Evolutionary conservation across 2,888 invertebrate species (phyloP), one percentile per base, ranked within the genome.

Genomic region (Cabera pusaria): DNA sequence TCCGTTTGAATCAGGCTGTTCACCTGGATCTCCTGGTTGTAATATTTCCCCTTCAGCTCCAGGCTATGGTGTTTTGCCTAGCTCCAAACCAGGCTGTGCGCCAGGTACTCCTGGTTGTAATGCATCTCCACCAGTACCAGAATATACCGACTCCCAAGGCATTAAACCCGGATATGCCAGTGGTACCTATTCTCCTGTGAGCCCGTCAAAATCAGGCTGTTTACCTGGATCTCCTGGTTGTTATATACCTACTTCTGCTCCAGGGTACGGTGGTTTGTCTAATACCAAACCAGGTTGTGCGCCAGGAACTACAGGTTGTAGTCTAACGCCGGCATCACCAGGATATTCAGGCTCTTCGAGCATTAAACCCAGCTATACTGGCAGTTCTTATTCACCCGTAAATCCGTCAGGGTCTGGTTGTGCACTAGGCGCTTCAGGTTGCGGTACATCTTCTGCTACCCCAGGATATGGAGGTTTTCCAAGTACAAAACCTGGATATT

Each of bases 361-460:
- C 12, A n/a, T 9, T 6, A 29, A 37, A 9, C 37, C 37, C 9
- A 19, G 14, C 24, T 24, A 35, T 10, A 19, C 26, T 6, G 18
- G 19, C 16, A 17, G 11, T 7, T 17, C 40, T 8, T 21, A 8
- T 19, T 9, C 26, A 2, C 17, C 46, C 2, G 44, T 38, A 7
- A 16, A 45, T 7, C 42, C 49, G 11, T 42, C 23, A 12, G 47
- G 41, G 8, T 20, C 44, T 22, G 45, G 23, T 26, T 42, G 37
- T 35, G 19, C 26, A 18, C 34, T 42, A 22, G 34, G 39, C 6
- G 22, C 16, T 9, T 17, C 23, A 17, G 19, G 26, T 9, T 32
- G 39, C 14, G 9, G 6, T 19, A 2, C 12, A 9, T 1, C 10
- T 6, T 16, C 27, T n/a, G 11, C 22, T 11, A 5, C 3, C 1